Evolutionary conservation across 1,140 invertebrate species (phyloP), one percentile per base, ranked within the genome.

Genomic region (Nymphalis io): DNA sequence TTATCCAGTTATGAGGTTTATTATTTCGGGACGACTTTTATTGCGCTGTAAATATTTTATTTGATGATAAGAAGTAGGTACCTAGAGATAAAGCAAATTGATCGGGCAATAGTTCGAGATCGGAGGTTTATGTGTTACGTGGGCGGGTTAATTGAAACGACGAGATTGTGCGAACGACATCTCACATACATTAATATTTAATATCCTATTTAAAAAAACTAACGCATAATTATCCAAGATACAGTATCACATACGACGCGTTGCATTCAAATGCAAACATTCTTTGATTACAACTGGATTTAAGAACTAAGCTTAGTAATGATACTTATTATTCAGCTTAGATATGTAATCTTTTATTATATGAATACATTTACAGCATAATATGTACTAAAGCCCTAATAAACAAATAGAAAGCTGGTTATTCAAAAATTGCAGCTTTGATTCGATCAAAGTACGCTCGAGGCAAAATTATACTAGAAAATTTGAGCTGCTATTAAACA

Each of bases 31-130:
- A 87, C 75, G 84, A 79, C 79, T 78, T 90, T 89, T 89, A 90
- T 87, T 85, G 80, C 84, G 85, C 84, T 84, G 85, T 89, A 87
- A 91, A 91, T 89, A 89, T 85, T 89, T 88, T 88, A 89, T 84
- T 78, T 68, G 59, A 64, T 73, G 89, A 89, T 89, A 90, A 90
- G 78, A 81, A 72, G 78, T 73, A 74, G 72, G 78, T 73, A 74
- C 74, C 67, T 64, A 65, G 20, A 86, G 87, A 91, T 91, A 91
- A 89, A 85, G 70, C 81, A 89, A 89, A 88, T 89, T 88, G 87
- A 89, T 89, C 83, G 82, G 67, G 67, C 71, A 73, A 80, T 77
- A 78, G 75, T 65, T 40, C 62, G 64, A 76, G 73, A 78, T 82
- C 80, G 79, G 70, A 78, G 78, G 80, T 86, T 81, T 83, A 87